Evolutionary conservation across 2,797 vertebrate species (phyloP), one percentile per base, ranked within the genome.

Genomic region (Gymnothorax javanicus): DNA sequence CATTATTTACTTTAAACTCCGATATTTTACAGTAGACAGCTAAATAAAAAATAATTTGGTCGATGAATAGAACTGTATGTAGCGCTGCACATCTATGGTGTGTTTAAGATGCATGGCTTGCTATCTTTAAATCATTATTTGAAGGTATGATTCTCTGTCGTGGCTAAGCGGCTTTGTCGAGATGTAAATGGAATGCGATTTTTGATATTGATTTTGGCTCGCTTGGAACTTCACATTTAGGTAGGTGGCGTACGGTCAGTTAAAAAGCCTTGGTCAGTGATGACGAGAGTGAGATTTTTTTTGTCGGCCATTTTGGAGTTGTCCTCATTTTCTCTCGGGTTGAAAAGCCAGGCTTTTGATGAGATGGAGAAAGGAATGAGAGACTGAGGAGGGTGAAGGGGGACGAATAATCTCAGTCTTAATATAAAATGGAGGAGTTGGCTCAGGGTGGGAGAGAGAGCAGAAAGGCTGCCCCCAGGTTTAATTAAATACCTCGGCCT

Each of bases 401-500:
- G 4, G 84, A 60, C 3, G 81, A 25, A 52, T 20, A 12, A 13
- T 57, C 33, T n/a, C 20, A 77, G 75, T 59, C 58, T 60, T 17
- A 62, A 83, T 58, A n/a, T 27, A 15, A 84, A 43, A 59, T 50
- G n/a, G 1, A 59, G 62, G 58, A 56, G 25, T 43, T 43, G 58
- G 86, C 60, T 7, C 8, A 73, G 27, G 52, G 25, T 71, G 23
- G 56, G 79, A 89, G 84, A 82, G 62, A 84, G 50, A 82, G 67
- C 64, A n/a, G 86, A 90, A 88, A 67, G 27, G 85, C 20, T 25
- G 2, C 57, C 57, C 23, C 58, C 33, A 17, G 58, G 59, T 23
- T 83, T 73, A 81, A 79, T 86, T 33, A 86, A 86, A 82, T 85
- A 60, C 82, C 43, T 86, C 27, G 86, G 83, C 54, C 60, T 60